Percentiles rank a stretch among this genome's conserved stretches.
Evolutionary conservation across 2,888 invertebrate genomes (phyloP).

Genomic region (Meiosimyza decipiens): DNA sequence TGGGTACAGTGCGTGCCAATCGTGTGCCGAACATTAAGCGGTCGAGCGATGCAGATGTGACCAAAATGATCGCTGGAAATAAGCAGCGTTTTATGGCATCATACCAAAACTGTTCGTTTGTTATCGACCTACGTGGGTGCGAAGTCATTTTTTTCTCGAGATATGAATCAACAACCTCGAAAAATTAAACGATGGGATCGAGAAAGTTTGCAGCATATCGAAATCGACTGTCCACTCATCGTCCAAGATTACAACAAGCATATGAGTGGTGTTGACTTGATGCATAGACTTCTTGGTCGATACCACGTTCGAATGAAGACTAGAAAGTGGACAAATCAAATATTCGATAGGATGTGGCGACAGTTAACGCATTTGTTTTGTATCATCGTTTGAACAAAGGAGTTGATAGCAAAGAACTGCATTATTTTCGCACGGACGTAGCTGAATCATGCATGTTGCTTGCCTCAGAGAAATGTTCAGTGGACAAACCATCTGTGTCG

Average conservation of each 20-base stretch:
- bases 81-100: conserved; percentile 29
- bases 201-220: conserved; percentile 13
- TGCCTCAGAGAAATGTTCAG: too few relatives aligned
- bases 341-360: too few relatives aligned
- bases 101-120: conserved; percentile 60
- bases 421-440: too few relatives aligned
- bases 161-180: conserved; percentile 68
- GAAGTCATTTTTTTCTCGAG: conserved; percentile 77
- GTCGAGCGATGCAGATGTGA: neutral
- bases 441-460: too few relatives aligned
- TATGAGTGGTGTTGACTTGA: too few relatives aligned
- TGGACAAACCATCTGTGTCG: too few relatives aligned
- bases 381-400: too few relatives aligned
- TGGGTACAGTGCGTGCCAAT: conserved; percentile 32
- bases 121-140: conserved; percentile 80
- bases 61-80: conserved; percentile 14
- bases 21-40: conserved; percentile 33
- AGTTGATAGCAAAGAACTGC: too few relatives aligned
- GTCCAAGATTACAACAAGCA: conserved; percentile 1
- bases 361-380: too few relatives aligned
- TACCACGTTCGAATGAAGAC: too few relatives aligned
- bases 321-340: too few relatives aligned
- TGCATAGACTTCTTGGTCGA: too few relatives aligned
- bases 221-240: neutral
- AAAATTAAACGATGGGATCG: conserved; percentile 24